Evolutionary conservation across 2,888 invertebrate genomes (phyloP), one percentile per base, ranked within the genome.

Genomic region (Drosophila picticornis): DNA sequence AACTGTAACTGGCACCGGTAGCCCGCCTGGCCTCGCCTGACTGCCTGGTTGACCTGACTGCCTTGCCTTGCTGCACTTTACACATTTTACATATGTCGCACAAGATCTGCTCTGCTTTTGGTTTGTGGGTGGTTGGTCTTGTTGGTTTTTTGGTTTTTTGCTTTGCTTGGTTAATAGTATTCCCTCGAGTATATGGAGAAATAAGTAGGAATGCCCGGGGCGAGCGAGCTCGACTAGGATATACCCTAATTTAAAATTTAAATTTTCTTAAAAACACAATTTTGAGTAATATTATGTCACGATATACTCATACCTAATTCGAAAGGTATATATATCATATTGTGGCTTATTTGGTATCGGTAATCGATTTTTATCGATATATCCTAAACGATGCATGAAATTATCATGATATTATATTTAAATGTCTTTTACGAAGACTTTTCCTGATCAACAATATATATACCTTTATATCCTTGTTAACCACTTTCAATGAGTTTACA

Each of bases 21-120:
- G 53, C 10, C 22, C 22, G 43, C 13, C 13, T 46, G 5, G 43
- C 22, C 43, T 43, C 2, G 43, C 13, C 22, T 22, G 40, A n/a
- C 36, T n/a, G 40, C n/a, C 22, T 2, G 46, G 22, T 7, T 16
- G 7, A 16, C 46, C 22, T 22, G 22, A 22, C 22, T 22, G 22
- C 22, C 7, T 4, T 13, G 92, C 88, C n/a, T 19, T 27, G 56
- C 75, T 91, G 92, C 91, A 91, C 91, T 92, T 92, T 91, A 92
- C 92, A 92, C 91, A 91, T 91, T 91, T 91, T 91, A 91, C 91
- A 91, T 91, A 91, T 92, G 91, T 91, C 91, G 83, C 86, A 79
- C 73, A 80, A 90, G 82, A 77, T 65, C 61, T 72, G 64, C 32
- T 66, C 52, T 43, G 31, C 34, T 36, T 27, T 48, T 74, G 63